These are phyloP conservation scores for Branchinecta lindahli DNA, from an alignment of 1,140 invertebrate genomes.

Conservation along the genomic window DNA sequence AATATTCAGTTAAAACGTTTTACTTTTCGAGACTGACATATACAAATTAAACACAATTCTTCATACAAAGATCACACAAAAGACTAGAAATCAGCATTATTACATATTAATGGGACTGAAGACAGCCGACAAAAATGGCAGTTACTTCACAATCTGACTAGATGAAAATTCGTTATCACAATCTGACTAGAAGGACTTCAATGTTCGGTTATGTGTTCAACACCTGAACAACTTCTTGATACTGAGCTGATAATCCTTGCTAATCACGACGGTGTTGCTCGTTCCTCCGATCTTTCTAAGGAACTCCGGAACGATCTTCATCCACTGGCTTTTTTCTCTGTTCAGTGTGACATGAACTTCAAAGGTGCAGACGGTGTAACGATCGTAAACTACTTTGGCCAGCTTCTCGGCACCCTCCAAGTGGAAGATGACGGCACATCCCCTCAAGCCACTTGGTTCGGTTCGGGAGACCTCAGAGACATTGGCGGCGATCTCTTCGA, in stretches of 20 bases:
- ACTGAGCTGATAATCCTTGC: neutral
- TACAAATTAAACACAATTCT: neutral
- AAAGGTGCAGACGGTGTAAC: neutral
- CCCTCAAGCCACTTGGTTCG: neutral
- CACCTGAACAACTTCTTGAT: neutral
- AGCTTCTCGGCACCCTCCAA: neutral
- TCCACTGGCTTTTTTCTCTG: neutral
- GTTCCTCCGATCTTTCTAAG: neutral
- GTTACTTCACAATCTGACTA: too few species aligned
- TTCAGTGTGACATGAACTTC: neutral
- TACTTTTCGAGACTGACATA: neutral
- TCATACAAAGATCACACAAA: neutral
- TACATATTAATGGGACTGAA: too few species aligned
- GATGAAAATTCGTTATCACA: too few species aligned
- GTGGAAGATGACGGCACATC: neutral
- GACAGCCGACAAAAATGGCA: too few species aligned
- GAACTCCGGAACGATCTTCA: neutral
- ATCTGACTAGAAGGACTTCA: too few species aligned
- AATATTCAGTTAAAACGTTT: too few species aligned
- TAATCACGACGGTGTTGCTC: neutral
- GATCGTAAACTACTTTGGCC: neutral
- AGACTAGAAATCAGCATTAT: neutral
- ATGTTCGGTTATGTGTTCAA: neutral
- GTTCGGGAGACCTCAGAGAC: neutral
- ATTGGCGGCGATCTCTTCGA: neutral